phyloP scores from a whole-genome alignment of 2,888 invertebrate species.

The Miltochrista miniata region DNA sequence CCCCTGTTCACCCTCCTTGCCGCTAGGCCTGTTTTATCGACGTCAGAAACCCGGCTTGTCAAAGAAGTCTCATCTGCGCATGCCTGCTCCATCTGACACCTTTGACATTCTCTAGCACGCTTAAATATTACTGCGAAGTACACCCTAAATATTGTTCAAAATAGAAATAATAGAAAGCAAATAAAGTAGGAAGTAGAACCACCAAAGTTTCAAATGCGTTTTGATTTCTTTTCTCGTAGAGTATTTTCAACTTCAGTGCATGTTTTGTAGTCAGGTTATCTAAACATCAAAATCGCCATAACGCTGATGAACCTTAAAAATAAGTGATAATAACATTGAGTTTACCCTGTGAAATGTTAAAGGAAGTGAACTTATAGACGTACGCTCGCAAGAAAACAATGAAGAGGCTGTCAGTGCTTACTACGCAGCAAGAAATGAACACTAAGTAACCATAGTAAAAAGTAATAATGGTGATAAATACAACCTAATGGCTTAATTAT shows the following conservation, averaged over 20 bases:
- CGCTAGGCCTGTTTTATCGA: constrained; percentile 65
- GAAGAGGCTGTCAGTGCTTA: constrained; percentile 23
- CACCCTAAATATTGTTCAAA: constrained; percentile 53
- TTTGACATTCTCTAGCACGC: constrained; percentile 66
- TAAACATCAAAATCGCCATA: constrained; percentile 60
- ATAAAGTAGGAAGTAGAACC: constrained; percentile 19
- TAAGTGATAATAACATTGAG: constrained; percentile 42
- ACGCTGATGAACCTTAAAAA: constrained; percentile 50
- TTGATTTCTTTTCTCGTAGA: constrained; percentile 18
- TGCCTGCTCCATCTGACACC: constrained; percentile 64
- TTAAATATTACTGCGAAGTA: constrained; percentile 62
- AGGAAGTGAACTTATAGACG: constrained; percentile 31
- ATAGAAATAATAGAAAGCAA: constrained; percentile 36
- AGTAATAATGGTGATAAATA: constrained; percentile 31
- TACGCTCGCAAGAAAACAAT: constrained; percentile 21
- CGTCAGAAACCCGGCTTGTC: constrained; percentile 57
- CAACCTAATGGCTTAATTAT: constrained; percentile 51
- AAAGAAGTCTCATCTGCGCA: constrained; percentile 60
- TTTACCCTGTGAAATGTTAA: constrained; percentile 44
- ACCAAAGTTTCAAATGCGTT: constrained; percentile 15
- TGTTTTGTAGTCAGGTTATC: constrained; percentile 47
- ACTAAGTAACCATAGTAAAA: constrained; percentile 22
- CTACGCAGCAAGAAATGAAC: constrained; percentile 25
- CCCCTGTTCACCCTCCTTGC: constrained; percentile 3
- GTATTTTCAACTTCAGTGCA: constrained; percentile 23